A percentile compares a stretch with the other conserved stretches of the same genome.
phyloP scores from a whole-genome alignment of 2,888 invertebrate species.

The Pseudeuparius sepicola region DNA sequence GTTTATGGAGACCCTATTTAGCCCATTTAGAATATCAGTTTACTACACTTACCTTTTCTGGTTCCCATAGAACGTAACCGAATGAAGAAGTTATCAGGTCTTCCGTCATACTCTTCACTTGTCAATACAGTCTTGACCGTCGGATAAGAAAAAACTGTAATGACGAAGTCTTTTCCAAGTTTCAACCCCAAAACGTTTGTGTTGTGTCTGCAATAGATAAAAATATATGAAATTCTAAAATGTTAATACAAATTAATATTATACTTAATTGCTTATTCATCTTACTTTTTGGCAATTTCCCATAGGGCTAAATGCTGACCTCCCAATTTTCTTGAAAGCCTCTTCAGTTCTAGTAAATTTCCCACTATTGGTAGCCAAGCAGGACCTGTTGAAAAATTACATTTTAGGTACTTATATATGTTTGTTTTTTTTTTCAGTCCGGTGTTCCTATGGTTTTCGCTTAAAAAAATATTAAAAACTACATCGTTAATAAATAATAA shows the following conservation, averaged over 20 bases:
- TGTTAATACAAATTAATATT: too few species aligned
- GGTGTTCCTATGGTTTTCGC: background rate
- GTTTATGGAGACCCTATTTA: too few species aligned
- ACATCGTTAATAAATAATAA: background rate
- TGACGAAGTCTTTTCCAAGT: slow-evolving; percentile 43
- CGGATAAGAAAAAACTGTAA: slow-evolving; percentile 46
- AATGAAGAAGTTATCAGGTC: slow-evolving; percentile 57
- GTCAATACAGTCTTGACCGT: slow-evolving; percentile 45
- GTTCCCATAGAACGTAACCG: slow-evolving; percentile 53
- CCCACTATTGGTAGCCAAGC: slow-evolving; percentile 40
- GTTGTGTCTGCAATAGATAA: too few species aligned
- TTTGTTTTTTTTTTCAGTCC: slow-evolving; percentile 2
- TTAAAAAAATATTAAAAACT: background rate
- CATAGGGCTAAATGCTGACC: slow-evolving; percentile 45
- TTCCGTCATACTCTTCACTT: slow-evolving; percentile 50
- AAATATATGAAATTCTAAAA: too few species aligned
- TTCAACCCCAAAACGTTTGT: slow-evolving; percentile 48
- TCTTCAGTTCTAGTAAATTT: slow-evolving; percentile 34
- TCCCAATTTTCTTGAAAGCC: slow-evolving; percentile 34
- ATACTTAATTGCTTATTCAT: too few species aligned
- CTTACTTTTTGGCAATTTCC: slow-evolving; percentile 40
- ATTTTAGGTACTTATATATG: too few species aligned
- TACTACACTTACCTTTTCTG: slow-evolving; percentile 44
- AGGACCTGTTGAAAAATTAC: slow-evolving; percentile 38
- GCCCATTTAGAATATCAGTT: too few species aligned